Conservation (phyloP, 2,113 vertebrate genomes). For the Cynoglossus semilaevis region DNA sequence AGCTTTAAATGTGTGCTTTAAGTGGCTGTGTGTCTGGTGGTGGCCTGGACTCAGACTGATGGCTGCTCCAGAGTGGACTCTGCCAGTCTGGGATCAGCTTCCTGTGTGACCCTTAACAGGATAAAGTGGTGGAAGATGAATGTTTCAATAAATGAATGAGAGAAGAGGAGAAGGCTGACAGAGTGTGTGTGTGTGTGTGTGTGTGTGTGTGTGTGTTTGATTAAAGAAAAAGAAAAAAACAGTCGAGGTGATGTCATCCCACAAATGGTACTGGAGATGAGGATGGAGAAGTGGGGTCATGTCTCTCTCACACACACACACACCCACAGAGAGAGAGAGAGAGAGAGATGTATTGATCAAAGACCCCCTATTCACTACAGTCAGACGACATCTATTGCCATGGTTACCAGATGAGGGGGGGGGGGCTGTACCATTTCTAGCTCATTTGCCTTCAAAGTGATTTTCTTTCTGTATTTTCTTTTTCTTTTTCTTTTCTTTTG, state of each 20-base stretch:
- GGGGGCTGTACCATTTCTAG: slow-evolving; percentile 11
- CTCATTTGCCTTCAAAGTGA: not conserved
- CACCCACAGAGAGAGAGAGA: slow-evolving; percentile 10
- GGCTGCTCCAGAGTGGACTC: too few relatives aligned
- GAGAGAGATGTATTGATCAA: slow-evolving; percentile 45
- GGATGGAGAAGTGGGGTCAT: not conserved
- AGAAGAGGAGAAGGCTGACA: slow-evolving; percentile 4
- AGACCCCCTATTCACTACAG: slow-evolving; percentile 8
- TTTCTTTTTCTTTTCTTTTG: too few relatives aligned
- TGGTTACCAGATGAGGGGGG: slow-evolving; percentile 39
- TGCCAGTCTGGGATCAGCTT: too few relatives aligned
- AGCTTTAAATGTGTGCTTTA: too few relatives aligned
- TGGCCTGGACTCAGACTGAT: too few relatives aligned
- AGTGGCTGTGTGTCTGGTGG: too few relatives aligned
- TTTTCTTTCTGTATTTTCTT: slow-evolving; percentile 1
- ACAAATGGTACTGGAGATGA: not conserved
- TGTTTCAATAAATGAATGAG: not conserved
- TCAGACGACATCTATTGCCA: slow-evolving; percentile 43
- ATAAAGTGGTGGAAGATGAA: too few relatives aligned
- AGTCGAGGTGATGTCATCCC: slow-evolving; percentile 16
- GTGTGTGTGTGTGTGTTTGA: slow-evolving; percentile 11
- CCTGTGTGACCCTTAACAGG: too few relatives aligned
- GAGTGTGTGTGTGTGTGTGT: slow-evolving; percentile 18
- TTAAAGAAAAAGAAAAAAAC: not conserved
- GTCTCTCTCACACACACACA: slow-evolving; percentile 9